Evolutionary conservation across 2,113 vertebrate species (phyloP), one percentile per base, ranked within the genome.

Genomic region (Glaucidium brasilianum): DNA sequence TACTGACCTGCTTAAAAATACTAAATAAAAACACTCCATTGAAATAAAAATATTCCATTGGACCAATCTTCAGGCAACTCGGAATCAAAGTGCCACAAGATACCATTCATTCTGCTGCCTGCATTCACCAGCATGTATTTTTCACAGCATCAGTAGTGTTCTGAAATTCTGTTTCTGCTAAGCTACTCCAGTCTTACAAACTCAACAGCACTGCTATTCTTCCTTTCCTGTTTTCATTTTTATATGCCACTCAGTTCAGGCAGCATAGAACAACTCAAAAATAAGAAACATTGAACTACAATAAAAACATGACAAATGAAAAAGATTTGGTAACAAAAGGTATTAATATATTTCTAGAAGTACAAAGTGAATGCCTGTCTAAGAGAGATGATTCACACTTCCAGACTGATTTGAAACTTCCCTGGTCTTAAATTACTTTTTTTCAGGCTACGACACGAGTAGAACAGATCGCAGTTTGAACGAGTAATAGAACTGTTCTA

Each of bases 401-500:
- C 18, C 68, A 87, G 63, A 75, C 11, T 73, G 55, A 95, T 90
- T 85, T 82, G 23, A 43, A 60, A 80, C 35, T 87, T 78, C 50
- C 50, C 67, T 56, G 52, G 10, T 84, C 77, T 89, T 63, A 82
- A 87, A 50, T 29, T 55, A 64, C 6, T 50, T 81, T 94, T 77
- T 95, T 94, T 93, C 73, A 77, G 34, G 66, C 37, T 92, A 68
- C 18, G 43, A 72, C 64, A 35, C 64, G 85, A 94, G 47, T 77
- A 94, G 93, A 96, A 87, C 11, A 91, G 37, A 59, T 74, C 35
- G 69, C 26, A 60, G 49, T 25, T 25, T 92, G 58, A 92, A 93
- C 5, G 49, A 69, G 79, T 73, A 93, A 91, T 49, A 83, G 49
- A 97, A 85, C 47, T 94, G 82, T 92, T 97, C 58, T 56, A 85